phyloP scores from a whole-genome alignment of 2,113 vertebrate genomes.

The Plestiodon gilberti region DNA sequence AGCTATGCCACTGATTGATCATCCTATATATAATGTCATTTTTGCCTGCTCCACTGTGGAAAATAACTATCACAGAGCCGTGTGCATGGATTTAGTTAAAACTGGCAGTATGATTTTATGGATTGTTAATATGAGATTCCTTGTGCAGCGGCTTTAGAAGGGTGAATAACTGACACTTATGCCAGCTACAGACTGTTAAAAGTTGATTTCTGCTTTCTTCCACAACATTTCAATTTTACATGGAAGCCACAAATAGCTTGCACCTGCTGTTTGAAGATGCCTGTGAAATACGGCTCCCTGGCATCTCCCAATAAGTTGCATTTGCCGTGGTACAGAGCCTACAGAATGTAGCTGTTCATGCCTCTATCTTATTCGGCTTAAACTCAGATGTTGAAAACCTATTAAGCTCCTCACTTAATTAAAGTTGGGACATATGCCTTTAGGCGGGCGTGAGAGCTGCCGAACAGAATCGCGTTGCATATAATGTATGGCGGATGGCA shows the following conservation, averaged over 20 bases:
- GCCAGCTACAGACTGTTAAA: constrained; percentile 19
- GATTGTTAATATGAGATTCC: not conserved
- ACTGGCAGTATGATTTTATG: not conserved
- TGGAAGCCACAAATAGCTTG: constrained; percentile 25
- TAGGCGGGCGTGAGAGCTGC: constrained; percentile 21
- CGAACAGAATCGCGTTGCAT: not conserved
- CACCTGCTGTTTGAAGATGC: constrained; percentile 44
- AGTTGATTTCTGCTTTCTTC: constrained; percentile 13
- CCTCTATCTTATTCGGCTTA: constrained; percentile 22
- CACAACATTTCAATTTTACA: constrained; percentile 30
- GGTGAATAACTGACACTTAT: not conserved
- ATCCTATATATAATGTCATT: not conserved
- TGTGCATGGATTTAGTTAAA: constrained; percentile 1
- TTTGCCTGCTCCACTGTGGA: not conserved
- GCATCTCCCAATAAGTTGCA: constrained; percentile 29
- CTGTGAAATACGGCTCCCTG: constrained; percentile 28
- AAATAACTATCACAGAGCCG: constrained; percentile 1
- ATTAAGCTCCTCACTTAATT: constrained; percentile 32
- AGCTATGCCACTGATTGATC: no score
- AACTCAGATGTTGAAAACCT: constrained; percentile 4
- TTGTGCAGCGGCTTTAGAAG: not conserved
- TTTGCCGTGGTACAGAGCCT: not conserved
- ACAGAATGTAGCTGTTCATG: constrained; percentile 19
- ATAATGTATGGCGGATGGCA: not conserved
- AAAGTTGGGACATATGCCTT: constrained; percentile 12